Evolutionary conservation across 2,888 invertebrate genomes (phyloP).

Genomic region (Eupithecia dodoneata): DNA sequence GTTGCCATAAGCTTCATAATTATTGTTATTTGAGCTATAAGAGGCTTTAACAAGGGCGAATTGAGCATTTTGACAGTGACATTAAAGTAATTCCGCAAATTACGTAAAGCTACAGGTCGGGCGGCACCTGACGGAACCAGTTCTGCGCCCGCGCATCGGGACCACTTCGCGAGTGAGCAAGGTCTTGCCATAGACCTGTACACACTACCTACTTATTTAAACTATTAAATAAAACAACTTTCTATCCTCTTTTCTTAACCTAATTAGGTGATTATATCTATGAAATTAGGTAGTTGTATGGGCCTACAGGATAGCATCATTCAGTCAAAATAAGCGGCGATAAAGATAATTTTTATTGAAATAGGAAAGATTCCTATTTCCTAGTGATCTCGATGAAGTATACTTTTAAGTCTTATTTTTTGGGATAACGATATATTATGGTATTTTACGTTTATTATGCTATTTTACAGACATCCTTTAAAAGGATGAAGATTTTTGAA

Average conservation of each 20-base stretch:
- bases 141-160: constrained; percentile 50
- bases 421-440: neutral
- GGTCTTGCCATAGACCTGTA: constrained; percentile 70
- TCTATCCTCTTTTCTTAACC: neutral
- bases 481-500: neutral
- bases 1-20: constrained; percentile 21
- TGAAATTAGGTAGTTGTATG: no score
- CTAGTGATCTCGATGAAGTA: neutral
- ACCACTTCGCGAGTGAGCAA: constrained; percentile 74
- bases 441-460: neutral
- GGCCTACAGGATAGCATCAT: neutral
- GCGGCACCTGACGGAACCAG: constrained; percentile 64
- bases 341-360: neutral
- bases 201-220: constrained; percentile 17
- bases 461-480: neutral
- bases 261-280: neutral
- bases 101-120: constrained; percentile 61
- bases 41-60: constrained; percentile 35
- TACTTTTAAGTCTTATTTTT: neutral
- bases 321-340: neutral
- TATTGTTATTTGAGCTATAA: constrained; percentile 30
- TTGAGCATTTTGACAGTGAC: constrained; percentile 50
- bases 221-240: neutral
- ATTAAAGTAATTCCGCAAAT: constrained; percentile 59
- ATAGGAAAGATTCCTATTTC: neutral